phyloP scores from a whole-genome alignment of 1,140 invertebrate genomes.

The Trinorchestia longiramus region DNA sequence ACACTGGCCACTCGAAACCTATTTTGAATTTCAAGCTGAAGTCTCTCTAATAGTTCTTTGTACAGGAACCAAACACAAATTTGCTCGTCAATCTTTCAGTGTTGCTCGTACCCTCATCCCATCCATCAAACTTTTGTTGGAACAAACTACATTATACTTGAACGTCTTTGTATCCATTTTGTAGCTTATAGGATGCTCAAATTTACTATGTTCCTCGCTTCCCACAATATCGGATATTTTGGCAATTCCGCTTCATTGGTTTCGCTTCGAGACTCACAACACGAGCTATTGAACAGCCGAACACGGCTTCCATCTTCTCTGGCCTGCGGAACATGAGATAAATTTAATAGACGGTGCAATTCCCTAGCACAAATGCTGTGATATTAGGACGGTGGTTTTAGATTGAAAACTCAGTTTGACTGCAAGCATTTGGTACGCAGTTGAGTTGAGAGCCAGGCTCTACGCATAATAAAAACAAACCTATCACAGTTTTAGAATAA shows the following conservation, averaged over 20 bases:
- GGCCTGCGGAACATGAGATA: neutral
- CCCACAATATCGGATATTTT: neutral
- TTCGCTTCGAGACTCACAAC: neutral
- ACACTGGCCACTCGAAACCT: too few species aligned
- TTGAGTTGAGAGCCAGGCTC: too few species aligned
- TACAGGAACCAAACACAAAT: neutral
- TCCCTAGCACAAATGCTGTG: too few species aligned
- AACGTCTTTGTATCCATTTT: neutral
- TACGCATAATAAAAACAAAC: too few species aligned
- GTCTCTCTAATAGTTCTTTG: neutral
- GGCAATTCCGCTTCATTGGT: neutral
- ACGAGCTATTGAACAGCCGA: neutral
- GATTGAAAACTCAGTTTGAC: too few species aligned
- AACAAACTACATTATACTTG: neutral
- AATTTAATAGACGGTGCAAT: too few species aligned
- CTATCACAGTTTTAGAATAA: too few species aligned
- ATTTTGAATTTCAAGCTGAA: neutral
- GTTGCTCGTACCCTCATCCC: neutral
- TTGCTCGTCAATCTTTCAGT: neutral
- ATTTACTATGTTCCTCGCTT: conserved; percentile 67
- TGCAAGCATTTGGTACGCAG: too few species aligned
- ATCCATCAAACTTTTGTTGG: neutral
- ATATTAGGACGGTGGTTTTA: too few species aligned
- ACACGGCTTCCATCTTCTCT: neutral
- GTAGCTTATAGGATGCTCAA: neutral